Evolutionary conservation across 2,797 vertebrate genomes (phyloP), one percentile per base, ranked within the genome.

Genomic region (Thalassophryne amazonica): DNA sequence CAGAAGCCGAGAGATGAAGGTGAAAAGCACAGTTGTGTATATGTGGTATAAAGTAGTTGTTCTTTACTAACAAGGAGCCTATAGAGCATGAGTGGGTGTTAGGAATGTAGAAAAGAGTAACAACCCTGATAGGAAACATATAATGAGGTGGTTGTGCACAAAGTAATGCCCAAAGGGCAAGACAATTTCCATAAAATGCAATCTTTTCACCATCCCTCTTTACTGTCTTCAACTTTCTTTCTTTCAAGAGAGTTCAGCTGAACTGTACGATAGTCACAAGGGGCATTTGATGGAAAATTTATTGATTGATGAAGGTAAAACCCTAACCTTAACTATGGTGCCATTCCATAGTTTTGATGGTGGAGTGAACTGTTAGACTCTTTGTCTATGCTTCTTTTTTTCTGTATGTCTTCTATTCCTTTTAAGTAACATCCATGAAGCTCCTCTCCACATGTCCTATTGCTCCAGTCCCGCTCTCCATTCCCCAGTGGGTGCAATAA

Each of bases 71-170:
- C 59, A 60, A 57, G n/a, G n/a, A n/a, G n/a, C n/a, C 36, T 33
- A 7, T 2, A 48, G 46, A 59, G 60, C 29, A 47, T 6, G 60
- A 31, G 80, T 73, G 64, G 77, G 62, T 30, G 59, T 52, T 39
- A 19, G 32, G 12, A 43, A 5, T 35, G 35, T 4, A 17, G 41
- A 45, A n/a, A 18, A 40, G 38, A 35, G 39, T 9, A 20, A 18
- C 48, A 54, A 78, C 68, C 60, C 55, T 59, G 61, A 70, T 61
- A 62, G 61, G 52, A 76, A 70, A 56, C 37, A 57, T 64, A 55
- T 71, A 63, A 65, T 60, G 57, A 77, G 76, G 60, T 38, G 12
- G 47, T 37, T 67, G 45, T 45, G 35, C 4, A n/a, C 30, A 29
- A 40, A 48, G 47, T 19, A 14, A 62, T 65, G 33, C 69, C 64